Percentiles rank a stretch among this genome's conserved stretches.
phyloP scores from a whole-genome alignment of 2,797 vertebrate genomes.

The Epinephelus awoara region DNA sequence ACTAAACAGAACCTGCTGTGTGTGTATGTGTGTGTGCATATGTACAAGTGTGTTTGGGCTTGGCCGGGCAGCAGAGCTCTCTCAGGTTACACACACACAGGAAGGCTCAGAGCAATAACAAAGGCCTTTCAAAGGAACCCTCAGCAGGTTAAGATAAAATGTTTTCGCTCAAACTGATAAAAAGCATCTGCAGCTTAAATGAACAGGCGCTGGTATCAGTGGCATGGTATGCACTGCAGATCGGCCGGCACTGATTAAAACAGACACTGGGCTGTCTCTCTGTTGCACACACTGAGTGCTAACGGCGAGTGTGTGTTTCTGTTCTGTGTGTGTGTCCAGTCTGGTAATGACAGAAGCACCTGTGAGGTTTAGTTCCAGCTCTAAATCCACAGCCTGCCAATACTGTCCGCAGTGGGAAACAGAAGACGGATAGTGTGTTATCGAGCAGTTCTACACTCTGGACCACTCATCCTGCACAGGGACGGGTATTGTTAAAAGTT shows the following conservation, averaged over 20 bases:
- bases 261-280: constrained; percentile 43
- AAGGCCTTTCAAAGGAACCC: constrained; percentile 83
- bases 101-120: constrained; percentile 86
- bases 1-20: constrained; percentile 84
- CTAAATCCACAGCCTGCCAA: constrained; percentile 45
- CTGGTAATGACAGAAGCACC: constrained; percentile 67
- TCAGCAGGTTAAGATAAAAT: constrained; percentile 86
- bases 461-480: constrained; percentile 46
- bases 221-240: constrained; percentile 62
- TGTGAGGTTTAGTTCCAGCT: constrained; percentile 60
- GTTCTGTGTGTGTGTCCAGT: constrained; percentile 40
- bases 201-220: constrained; percentile 67
- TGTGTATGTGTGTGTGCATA: constrained; percentile 29
- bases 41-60: constrained; percentile 75
- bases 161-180: constrained; percentile 84
- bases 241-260: constrained; percentile 53
- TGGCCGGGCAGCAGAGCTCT: constrained; percentile 76
- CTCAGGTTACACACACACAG: constrained; percentile 85
- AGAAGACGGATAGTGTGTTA: constrained; percentile 46
- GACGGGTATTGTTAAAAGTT: too few species aligned
- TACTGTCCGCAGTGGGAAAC: constrained; percentile 40
- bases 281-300: constrained; percentile 4
- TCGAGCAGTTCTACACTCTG: constrained; percentile 45
- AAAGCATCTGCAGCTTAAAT: constrained; percentile 85
- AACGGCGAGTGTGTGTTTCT: constrained; percentile 22